Conservation (phyloP, 2,113 vertebrate genomes). For the Rallus limicola region DNA sequence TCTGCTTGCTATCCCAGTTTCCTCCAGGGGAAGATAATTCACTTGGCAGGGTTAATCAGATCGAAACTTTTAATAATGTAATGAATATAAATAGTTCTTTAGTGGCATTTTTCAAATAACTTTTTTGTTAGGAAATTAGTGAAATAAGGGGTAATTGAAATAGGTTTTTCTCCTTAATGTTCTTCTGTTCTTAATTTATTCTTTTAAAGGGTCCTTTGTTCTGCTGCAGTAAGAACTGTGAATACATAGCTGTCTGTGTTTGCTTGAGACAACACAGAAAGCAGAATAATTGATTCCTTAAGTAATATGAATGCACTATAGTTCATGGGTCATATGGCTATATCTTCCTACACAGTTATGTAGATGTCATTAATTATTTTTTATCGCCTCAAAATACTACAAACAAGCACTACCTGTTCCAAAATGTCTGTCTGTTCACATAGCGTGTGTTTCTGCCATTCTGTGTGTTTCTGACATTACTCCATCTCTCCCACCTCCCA, state of each 20-base stretch:
- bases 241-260: neutral
- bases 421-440: slow-evolving; percentile 67
- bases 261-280: slow-evolving; percentile 20
- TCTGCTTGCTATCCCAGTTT: neutral
- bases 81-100: neutral
- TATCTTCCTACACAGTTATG: neutral
- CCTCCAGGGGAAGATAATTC: neutral
- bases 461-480: slow-evolving; percentile 76
- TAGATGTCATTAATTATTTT: neutral
- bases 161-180: neutral
- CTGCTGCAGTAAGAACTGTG: neutral
- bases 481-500: slow-evolving; percentile 80
- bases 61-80: neutral
- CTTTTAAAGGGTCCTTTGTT: slow-evolving; percentile 25
- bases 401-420: slow-evolving; percentile 18
- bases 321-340: neutral
- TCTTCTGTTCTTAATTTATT: slow-evolving; percentile 44
- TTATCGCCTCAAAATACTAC: neutral
- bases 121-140: neutral
- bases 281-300: slow-evolving; percentile 18
- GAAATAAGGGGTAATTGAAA: slow-evolving; percentile 11
- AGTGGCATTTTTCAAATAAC: neutral
- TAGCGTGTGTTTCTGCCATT: slow-evolving; percentile 37
- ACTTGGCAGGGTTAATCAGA: neutral
- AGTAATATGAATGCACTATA: neutral